Base-by-base conservation (phyloP, 2,113 vertebrate genomes). In the Sminthopsis crassicaudata region DNA sequence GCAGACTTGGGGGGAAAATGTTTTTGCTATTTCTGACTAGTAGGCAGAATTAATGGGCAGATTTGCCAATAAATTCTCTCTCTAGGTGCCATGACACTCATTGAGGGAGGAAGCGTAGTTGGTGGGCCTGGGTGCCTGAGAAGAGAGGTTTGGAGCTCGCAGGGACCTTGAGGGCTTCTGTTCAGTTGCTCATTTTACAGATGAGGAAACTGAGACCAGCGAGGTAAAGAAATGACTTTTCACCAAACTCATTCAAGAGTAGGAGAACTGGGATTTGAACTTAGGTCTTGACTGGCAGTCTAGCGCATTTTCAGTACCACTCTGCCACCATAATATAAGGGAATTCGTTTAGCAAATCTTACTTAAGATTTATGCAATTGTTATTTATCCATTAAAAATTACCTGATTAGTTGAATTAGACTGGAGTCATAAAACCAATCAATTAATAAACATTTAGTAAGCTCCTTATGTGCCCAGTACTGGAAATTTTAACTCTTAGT, bases 11-110 rank as follows among this genome's bases (percentile, higher is more conserved):
- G 26, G 7, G 6, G n/a, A 67, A 67, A 23, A 90, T 50, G 84
- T 19, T 95, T 97, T 92, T 93, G 53, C 8, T 94, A 67, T 97
- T 98, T 94, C 5, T 16, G 12, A 93, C 94, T 22, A 84, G 95
- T 19, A 23, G 91, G 46, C 36, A 92, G 89, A 92, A 91, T 95
- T 97, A 91, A 36, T 22, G 93, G 57, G 93, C n/a, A 5, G 48
- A 24, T 76, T 53, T 91, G 42, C 24, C 93, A 27, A 96, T 42
- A 48, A 95, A 92, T 57, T 96, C 54, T 46, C 93, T 97, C 89
- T 51, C 67, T 92, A 94, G 30, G 92, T 89, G 93, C 48, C 93
- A 53, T 95, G 48, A 53, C 91, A 89, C 0, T 30, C 93, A 90
- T 94, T 96, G 84, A 67, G 57, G 57, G 27, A 67, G 30, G 27